phyloP scores from a whole-genome alignment of 2,888 invertebrate genomes.

The Hesperia comma region DNA sequence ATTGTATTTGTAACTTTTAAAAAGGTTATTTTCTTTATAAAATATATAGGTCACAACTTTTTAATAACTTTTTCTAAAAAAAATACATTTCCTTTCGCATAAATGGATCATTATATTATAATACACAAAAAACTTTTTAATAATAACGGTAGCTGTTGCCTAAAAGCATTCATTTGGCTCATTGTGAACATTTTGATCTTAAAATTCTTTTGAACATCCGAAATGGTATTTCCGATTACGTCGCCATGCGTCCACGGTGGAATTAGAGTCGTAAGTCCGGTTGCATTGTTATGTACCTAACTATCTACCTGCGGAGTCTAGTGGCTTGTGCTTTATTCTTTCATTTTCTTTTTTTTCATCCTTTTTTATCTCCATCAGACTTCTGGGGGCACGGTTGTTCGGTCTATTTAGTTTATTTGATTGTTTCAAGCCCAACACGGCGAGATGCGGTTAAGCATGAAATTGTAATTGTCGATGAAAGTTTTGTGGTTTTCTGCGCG shows the following conservation, averaged over 20 bases:
- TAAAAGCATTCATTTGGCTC: background rate
- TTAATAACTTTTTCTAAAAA: too few relatives aligned
- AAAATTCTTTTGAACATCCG: constrained; percentile 15
- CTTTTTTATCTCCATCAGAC: constrained; percentile 11
- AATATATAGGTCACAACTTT: too few relatives aligned
- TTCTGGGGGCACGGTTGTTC: constrained; percentile 48
- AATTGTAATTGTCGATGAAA: constrained; percentile 36
- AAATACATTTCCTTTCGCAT: too few relatives aligned
- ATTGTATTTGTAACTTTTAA: too few relatives aligned
- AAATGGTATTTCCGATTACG: constrained; percentile 29
- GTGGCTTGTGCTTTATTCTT: constrained; percentile 36
- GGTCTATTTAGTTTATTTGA: constrained; percentile 59
- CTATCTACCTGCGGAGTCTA: constrained; percentile 18
- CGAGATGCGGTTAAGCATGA: constrained; percentile 39
- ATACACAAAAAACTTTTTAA: background rate
- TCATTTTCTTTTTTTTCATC: constrained; percentile 10
- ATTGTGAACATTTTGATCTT: constrained; percentile 6
- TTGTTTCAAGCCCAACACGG: constrained; percentile 48
- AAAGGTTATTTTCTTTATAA: too few relatives aligned
- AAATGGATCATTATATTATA: too few relatives aligned
- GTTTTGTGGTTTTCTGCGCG: constrained; percentile 33
- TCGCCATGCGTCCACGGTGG: constrained; percentile 8
- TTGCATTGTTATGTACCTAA: constrained; percentile 26
- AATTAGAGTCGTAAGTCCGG: constrained; percentile 26
- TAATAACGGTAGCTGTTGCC: background rate